Evolutionary conservation across 2,888 invertebrate species (phyloP).

Genomic region (Amblyjoppa proteus): DNA sequence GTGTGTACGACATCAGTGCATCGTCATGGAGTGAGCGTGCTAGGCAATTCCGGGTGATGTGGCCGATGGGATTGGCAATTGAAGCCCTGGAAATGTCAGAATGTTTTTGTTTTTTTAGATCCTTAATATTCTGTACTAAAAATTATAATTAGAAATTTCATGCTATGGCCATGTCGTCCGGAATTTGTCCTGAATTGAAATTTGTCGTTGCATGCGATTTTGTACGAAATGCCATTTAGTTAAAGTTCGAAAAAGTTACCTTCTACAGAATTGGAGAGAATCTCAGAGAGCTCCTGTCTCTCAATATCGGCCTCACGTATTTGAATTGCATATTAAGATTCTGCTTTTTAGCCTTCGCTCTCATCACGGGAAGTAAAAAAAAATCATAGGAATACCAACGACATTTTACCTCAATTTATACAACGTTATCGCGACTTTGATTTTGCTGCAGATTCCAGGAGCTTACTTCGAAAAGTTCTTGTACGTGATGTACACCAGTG

Average conservation of each 20-base stretch:
- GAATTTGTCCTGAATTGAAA: too few relatives aligned
- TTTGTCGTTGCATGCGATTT: neutral
- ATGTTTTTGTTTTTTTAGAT: too few relatives aligned
- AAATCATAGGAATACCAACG: neutral
- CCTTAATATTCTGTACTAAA: too few relatives aligned
- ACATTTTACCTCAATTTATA: neutral
- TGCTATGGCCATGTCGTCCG: too few relatives aligned
- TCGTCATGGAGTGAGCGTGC: conserved; percentile 46
- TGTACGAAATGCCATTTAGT: too few relatives aligned
- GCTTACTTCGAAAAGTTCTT: conserved; percentile 49
- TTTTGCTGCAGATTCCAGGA: conserved; percentile 2
- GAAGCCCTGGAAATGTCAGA: too few relatives aligned
- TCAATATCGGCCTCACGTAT: conserved; percentile 70
- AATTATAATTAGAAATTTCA: neutral
- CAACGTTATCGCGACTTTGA: neutral
- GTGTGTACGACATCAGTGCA: conserved; percentile 52
- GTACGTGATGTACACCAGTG: conserved; percentile 58
- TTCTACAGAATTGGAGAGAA: conserved; percentile 51
- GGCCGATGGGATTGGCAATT: too few relatives aligned
- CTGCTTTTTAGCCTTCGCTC: conserved; percentile 71
- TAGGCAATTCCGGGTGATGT: too few relatives aligned
- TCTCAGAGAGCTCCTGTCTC: conserved; percentile 67
- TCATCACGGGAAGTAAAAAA: conserved; percentile 67
- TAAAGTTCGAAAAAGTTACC: too few relatives aligned
- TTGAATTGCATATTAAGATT: conserved; percentile 73